Base-by-base conservation (phyloP, 2,797 vertebrate genomes). In the Selene dorsalis region DNA sequence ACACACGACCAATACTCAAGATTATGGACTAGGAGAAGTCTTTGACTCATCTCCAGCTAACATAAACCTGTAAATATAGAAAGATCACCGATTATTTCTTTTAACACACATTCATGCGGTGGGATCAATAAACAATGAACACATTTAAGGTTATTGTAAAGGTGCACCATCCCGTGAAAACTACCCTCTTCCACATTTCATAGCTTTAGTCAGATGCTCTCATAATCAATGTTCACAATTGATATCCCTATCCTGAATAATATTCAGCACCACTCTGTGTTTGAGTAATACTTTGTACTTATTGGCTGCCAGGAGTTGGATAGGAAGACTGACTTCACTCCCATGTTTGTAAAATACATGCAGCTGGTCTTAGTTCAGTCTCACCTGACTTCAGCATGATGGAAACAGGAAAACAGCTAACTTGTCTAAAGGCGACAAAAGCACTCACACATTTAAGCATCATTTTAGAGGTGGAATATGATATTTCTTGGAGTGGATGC, bases 1-100 rank as follows among this genome's bases (percentile, higher is more conserved):
- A 88, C 22, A 80, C 13, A 80, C 13, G 61, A 73, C 53, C 30
- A 76, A 73, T 50, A 61, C 6, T 61, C 7, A 66, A 4, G 39
- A 4, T 4, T 83, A 66, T 78, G 6, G 73, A 72, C 59, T 18
- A 48, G 24, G 17, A 53, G 43, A 58, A 1, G 32, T 20, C 20
- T 62, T 22, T 38, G n/a, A 20, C 47, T 48, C 18, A 50, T 22
- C 3, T 22, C 22, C 22, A 22, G 2, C 4, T 59, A n/a, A 38
- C 5, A 38, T 22, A 38, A 38, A n/a, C 20, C 57, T 58, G 4
- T 10, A 24, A 24, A 61, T 41, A 24, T 38, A 61, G 13, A 61
- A 43, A 61, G 7, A 61, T 12, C 48, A 50, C n/a, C 11, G 11
- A 4, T 3, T 10, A 39, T 13, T 38, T 60, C 3, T 1, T 39